A percentile compares a stretch with the other conserved stretches of the same genome.
Evolutionary conservation across 2,113 vertebrate species (phyloP).

Genomic region (Baryphthengus martii): DNA sequence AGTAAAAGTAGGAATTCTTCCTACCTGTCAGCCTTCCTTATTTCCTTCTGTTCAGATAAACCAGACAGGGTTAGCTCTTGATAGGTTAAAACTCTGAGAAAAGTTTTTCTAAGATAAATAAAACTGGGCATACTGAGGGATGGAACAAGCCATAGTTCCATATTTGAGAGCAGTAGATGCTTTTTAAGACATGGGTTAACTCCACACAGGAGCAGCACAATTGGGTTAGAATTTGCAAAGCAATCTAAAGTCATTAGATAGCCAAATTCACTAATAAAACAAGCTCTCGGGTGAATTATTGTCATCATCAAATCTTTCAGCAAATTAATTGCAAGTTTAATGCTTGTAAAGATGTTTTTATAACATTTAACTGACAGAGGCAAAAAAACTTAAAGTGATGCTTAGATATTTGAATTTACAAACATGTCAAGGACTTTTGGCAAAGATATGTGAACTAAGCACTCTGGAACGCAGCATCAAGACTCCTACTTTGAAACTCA

Average conservation of each 20-base stretch:
- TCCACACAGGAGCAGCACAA: neutral
- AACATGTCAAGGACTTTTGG: neutral
- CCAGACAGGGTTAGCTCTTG: neutral
- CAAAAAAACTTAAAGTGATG: neutral
- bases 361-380: neutral
- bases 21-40: neutral
- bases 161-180: neutral
- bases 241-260: neutral
- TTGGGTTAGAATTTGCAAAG: neutral
- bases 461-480: neutral
- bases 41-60: neutral
- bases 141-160: neutral
- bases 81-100: neutral
- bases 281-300: neutral
- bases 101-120: neutral
- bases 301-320: neutral
- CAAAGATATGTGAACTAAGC: neutral
- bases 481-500: neutral
- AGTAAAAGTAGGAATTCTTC: neutral
- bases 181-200: neutral
- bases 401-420: neutral
- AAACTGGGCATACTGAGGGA: accelerated
- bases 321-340: neutral
- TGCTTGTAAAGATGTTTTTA: neutral
- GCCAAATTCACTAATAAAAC: neutral